Conservation (phyloP, 1,140 invertebrate species). For the Acromyrmex echinatior region DNA sequence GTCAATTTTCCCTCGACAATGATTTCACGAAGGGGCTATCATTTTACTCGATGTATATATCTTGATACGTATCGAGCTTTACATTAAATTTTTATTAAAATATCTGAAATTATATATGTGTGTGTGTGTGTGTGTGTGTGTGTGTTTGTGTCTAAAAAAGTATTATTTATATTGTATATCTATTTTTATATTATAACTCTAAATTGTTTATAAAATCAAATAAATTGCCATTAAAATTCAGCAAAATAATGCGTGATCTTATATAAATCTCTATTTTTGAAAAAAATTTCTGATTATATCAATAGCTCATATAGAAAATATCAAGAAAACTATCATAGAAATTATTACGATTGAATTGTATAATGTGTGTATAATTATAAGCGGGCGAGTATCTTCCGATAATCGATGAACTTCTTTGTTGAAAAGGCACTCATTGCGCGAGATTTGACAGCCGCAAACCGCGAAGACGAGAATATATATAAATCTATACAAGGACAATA, state of each 20-base stretch:
- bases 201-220: not conserved
- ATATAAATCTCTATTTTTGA: not conserved
- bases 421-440: not conserved
- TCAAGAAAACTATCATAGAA: not conserved
- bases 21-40: not conserved
- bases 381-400: not conserved
- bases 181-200: not conserved
- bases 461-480: not conserved
- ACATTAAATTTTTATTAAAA: not conserved
- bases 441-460: not conserved
- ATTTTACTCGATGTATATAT: not conserved
- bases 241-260: not conserved
- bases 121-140: no score
- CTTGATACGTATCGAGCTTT: not conserved
- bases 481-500: slow-evolving; percentile 25
- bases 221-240: not conserved
- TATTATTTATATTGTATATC: not conserved
- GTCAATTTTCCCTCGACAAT: not conserved
- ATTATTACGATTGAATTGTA: slow-evolving; percentile 1
- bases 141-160: not conserved
- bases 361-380: not conserved
- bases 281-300: not conserved
- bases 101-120: not conserved
- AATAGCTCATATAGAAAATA: not conserved
- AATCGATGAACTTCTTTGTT: slow-evolving; percentile 3